Percentiles rank a stretch among this genome's conserved stretches.
Conservation (phyloP, 2,888 invertebrate species). For the Agrotis segetum region DNA sequence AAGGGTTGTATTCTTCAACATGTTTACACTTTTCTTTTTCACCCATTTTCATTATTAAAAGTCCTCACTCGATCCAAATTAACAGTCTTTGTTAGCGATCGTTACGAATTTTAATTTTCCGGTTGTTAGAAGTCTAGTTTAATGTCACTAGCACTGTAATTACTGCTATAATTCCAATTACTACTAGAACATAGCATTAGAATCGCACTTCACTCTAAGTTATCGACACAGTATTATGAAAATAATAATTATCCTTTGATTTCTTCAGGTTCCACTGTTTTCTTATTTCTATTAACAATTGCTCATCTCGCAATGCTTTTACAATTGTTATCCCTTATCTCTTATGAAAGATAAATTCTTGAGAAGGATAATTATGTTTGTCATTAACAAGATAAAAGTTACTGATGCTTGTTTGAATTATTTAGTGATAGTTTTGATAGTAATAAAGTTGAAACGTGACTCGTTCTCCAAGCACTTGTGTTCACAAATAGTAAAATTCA, state of each 20-base stretch:
- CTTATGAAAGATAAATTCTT: constrained; percentile 48
- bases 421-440: constrained; percentile 7
- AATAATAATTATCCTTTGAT: constrained; percentile 4
- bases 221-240: constrained; percentile 11
- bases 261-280: constrained; percentile 32
- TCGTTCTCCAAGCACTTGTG: not conserved
- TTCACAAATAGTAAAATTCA: constrained; percentile 8
- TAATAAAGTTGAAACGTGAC: constrained; percentile 14
- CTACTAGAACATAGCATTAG: constrained; percentile 1
- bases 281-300: constrained; percentile 42
- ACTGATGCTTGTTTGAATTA: constrained; percentile 29
- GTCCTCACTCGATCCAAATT: constrained; percentile 8
- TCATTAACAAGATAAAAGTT: constrained; percentile 45
- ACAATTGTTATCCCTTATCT: constrained; percentile 54
- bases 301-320: constrained; percentile 37
- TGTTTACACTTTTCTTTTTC: constrained; percentile 46
- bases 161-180: constrained; percentile 2
- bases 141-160: constrained; percentile 8
- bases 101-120: constrained; percentile 25
- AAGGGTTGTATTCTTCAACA: constrained; percentile 79
- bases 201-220: constrained; percentile 19
- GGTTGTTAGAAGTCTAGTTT: constrained; percentile 17
- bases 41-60: constrained; percentile 43
- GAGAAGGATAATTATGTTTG: constrained; percentile 38
- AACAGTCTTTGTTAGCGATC: not conserved